Evolutionary conservation across 2,888 invertebrate species (phyloP).

Genomic region (Drosophila limbata): DNA sequence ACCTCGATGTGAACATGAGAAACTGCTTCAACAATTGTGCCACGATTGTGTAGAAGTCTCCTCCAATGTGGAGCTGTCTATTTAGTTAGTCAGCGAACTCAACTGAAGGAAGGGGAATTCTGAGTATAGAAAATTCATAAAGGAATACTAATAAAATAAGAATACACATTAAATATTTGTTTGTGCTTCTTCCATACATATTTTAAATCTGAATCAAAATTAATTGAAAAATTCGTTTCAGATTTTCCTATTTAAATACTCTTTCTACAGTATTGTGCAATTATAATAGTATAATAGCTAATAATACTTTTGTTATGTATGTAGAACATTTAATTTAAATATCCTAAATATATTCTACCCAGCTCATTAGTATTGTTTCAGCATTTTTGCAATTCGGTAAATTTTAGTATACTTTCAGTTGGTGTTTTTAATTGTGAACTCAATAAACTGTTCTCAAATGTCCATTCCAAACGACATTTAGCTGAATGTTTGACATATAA

Average conservation of each 20-base stretch:
- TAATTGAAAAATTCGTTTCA: no score
- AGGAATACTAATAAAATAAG: neutral
- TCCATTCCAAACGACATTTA: slow-evolving; percentile 43
- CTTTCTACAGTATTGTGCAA: no score
- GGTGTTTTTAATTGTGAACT: neutral
- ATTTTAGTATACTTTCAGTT: slow-evolving; percentile 1
- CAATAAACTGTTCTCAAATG: neutral
- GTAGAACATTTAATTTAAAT: no score
- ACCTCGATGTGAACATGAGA: slow-evolving; percentile 68
- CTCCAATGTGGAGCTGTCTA: slow-evolving; percentile 44
- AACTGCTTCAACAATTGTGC: slow-evolving; percentile 40
- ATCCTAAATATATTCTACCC: no score
- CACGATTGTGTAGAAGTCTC: slow-evolving; percentile 50
- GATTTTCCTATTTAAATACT: no score
- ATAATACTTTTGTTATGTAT: no score
- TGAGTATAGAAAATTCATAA: neutral
- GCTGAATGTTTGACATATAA: slow-evolving; percentile 50
- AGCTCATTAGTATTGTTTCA: slow-evolving; percentile 22
- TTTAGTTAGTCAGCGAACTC: neutral
- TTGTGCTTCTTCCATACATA: no score
- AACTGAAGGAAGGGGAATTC: neutral
- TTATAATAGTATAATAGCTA: no score
- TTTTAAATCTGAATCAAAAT: no score
- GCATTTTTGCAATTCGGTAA: neutral
- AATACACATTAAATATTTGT: no score